Evolutionary conservation across 2,113 vertebrate species (phyloP).

Genomic region (Geothlypis trichas): DNA sequence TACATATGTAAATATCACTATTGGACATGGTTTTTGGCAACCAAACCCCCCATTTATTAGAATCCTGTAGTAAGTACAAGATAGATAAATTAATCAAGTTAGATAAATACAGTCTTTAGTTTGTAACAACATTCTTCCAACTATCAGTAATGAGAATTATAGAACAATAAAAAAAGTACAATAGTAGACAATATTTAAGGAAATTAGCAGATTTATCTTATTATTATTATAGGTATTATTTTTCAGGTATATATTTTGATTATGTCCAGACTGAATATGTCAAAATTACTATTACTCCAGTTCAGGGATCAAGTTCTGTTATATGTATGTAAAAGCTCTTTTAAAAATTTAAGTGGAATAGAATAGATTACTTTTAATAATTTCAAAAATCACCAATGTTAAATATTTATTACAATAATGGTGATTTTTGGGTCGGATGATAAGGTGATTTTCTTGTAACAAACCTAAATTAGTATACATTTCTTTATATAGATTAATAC

Average conservation of each 20-base stretch:
- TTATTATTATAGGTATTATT: neutral
- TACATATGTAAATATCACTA: neutral
- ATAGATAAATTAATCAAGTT: neutral
- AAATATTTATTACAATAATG: neutral
- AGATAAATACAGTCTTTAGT: neutral
- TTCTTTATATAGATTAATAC: neutral
- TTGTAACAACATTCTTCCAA: neutral
- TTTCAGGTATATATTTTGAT: neutral
- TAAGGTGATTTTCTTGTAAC: neutral
- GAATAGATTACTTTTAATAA: neutral
- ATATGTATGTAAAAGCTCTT: neutral
- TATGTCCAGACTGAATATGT: neutral
- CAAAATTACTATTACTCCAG: neutral
- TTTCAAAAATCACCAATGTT: neutral
- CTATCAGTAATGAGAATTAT: neutral
- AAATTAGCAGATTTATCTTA: neutral
- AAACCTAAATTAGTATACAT: neutral
- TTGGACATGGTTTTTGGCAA: neutral
- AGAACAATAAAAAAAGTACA: neutral
- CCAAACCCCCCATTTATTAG: neutral
- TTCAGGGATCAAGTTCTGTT: neutral
- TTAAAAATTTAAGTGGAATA: neutral
- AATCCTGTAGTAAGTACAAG: neutral
- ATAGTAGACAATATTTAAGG: neutral
- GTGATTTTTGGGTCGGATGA: neutral